A percentile compares a stretch with the other conserved stretches of the same genome.
Evolutionary conservation across 2,113 vertebrate genomes (phyloP).

Genomic region (Ceyx melanurus): DNA sequence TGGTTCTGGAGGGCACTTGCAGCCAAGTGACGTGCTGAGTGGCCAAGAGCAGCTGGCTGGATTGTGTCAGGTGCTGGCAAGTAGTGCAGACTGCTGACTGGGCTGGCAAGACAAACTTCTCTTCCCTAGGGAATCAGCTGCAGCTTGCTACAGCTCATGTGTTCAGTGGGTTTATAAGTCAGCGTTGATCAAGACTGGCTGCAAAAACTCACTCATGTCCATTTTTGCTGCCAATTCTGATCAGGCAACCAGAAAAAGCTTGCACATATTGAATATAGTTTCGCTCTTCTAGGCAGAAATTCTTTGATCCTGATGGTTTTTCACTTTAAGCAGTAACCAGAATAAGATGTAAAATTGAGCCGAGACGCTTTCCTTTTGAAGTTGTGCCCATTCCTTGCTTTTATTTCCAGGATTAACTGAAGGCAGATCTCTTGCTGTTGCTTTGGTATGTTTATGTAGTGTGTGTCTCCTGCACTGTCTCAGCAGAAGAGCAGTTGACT

Average conservation of each 20-base stretch:
- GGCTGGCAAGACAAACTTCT: not conserved
- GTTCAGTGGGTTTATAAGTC: not conserved
- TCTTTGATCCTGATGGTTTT: not conserved
- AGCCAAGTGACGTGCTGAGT: not conserved
- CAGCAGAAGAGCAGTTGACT: slow-evolving; percentile 8
- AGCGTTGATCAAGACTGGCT: not conserved
- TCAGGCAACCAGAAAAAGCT: not conserved
- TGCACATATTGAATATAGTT: not conserved
- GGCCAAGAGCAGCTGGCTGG: not conserved
- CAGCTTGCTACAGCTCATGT: accelerated
- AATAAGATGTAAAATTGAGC: not conserved
- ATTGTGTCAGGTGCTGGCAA: not conserved
- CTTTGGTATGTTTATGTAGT: slow-evolving; percentile 44
- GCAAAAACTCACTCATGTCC: not conserved
- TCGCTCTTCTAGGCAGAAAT: not conserved
- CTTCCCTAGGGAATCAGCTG: not conserved
- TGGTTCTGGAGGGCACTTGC: not conserved
- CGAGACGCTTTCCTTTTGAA: not conserved
- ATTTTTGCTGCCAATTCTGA: slow-evolving; percentile 8
- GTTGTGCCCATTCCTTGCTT: not conserved
- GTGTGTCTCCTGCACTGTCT: slow-evolving; percentile 35
- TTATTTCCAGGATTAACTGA: not conserved
- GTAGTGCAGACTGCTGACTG: not conserved
- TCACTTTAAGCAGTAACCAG: not conserved
- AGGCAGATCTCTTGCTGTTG: slow-evolving; percentile 6